These are phyloP conservation scores for Orchesellides sinensis DNA, from an alignment of 2,888 invertebrate species.

Conservation along the genomic window DNA sequence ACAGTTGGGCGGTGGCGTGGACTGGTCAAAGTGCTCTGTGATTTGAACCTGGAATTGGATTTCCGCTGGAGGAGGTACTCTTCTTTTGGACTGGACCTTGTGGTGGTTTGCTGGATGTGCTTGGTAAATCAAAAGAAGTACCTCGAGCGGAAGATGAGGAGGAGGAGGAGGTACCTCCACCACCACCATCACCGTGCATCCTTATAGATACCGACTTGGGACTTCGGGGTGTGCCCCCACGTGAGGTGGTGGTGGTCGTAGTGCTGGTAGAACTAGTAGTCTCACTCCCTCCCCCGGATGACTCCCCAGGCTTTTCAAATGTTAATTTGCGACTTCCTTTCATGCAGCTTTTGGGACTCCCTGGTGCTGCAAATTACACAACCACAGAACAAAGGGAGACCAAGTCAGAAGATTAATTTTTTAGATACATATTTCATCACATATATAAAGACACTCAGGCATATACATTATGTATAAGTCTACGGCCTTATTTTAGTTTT, in stretches of 20 bases:
- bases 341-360: conserved; percentile 75
- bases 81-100: conserved; percentile 31
- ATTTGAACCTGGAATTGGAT: conserved; percentile 73
- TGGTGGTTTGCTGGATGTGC: conserved; percentile 5
- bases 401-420: too few relatives aligned
- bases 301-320: conserved; percentile 69
- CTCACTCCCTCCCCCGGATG: too few relatives aligned
- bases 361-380: conserved; percentile 71
- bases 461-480: too few relatives aligned
- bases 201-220: conserved; percentile 59
- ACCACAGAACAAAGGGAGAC: too few relatives aligned
- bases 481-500: too few relatives aligned
- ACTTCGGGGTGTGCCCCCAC: conserved; percentile 20
- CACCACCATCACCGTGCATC: conserved; percentile 21
- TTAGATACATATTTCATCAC: too few relatives aligned
- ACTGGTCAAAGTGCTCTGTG: conserved; percentile 73
- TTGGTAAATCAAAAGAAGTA: conserved; percentile 26
- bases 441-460: too few relatives aligned
- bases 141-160: conserved; percentile 30
- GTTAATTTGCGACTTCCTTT: conserved; percentile 72
- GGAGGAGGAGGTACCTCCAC: conserved; percentile 57
- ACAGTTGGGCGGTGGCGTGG: conserved; percentile 74
- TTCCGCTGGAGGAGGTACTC: conserved; percentile 55
- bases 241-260: not conserved
- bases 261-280: too few relatives aligned